Evolutionary conservation across 2,797 vertebrate species (phyloP).

Genomic region (Carduelis carduelis): DNA sequence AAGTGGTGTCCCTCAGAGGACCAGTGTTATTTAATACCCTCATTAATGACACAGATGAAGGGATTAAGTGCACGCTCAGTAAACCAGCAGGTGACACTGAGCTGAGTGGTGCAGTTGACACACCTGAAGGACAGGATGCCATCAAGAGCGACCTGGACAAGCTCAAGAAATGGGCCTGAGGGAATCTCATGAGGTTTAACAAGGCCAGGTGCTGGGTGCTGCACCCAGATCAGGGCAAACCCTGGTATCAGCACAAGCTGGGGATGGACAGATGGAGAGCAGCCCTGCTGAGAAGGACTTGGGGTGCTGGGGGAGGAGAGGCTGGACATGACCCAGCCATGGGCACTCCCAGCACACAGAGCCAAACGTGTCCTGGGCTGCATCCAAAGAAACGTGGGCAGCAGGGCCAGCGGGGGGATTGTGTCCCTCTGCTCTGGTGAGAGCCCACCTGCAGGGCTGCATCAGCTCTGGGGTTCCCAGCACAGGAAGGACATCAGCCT

Average conservation of each 20-base stretch:
- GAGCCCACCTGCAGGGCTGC: neutral
- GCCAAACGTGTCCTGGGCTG: neutral
- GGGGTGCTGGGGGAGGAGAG: neutral
- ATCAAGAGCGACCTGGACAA: neutral
- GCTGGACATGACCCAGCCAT: neutral
- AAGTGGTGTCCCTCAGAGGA: neutral
- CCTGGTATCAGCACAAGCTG: neutral
- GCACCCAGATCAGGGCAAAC: accelerated
- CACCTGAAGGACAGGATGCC: neutral
- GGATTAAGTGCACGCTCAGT: neutral
- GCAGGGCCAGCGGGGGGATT: neutral
- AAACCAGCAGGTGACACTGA: accelerated
- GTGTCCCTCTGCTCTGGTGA: neutral
- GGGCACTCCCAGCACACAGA: neutral
- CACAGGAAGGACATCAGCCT: neutral
- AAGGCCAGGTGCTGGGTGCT: neutral
- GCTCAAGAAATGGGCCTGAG: neutral
- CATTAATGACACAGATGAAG: neutral
- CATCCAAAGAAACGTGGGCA: neutral
- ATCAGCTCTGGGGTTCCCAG: neutral
- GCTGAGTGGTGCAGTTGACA: neutral
- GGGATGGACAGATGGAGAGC: neutral
- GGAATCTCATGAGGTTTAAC: neutral
- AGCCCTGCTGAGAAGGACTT: neutral
- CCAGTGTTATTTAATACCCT: neutral